These are phyloP conservation scores for Melieria picta DNA, from an alignment of 2,888 invertebrate genomes.

Conservation along the genomic window DNA sequence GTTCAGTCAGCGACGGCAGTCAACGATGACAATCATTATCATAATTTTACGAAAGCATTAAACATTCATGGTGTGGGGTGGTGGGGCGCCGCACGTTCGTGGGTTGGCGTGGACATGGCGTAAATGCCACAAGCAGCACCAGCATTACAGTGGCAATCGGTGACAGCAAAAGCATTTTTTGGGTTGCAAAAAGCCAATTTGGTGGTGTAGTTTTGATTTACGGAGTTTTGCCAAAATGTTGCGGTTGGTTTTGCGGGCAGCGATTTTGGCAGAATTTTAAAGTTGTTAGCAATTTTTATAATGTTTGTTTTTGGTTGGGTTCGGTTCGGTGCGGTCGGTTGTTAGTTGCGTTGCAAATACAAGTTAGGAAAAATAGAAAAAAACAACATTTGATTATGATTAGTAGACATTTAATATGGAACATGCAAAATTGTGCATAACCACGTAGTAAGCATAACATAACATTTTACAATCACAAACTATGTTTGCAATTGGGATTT, in stretches of 20 bases:
- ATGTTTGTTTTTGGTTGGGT: slow-evolving; percentile 41
- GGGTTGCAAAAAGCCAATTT: slow-evolving; percentile 6
- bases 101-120: background rate
- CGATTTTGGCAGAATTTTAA: slow-evolving; percentile 16
- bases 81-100: background rate
- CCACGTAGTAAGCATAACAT: background rate
- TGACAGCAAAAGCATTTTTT: slow-evolving; percentile 4
- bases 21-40: slow-evolving; percentile 25
- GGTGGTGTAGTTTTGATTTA: slow-evolving; percentile 17
- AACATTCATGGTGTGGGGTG: slow-evolving; percentile 34
- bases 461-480: no score
- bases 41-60: slow-evolving; percentile 36
- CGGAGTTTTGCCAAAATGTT: background rate
- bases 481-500: no score
- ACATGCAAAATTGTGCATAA: slow-evolving; percentile 5
- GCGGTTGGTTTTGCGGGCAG: slow-evolving; percentile 28
- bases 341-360: slow-evolving; percentile 30
- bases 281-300: slow-evolving; percentile 18
- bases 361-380: slow-evolving; percentile 4
- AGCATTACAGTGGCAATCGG: slow-evolving; percentile 5
- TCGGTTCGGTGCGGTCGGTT: slow-evolving; percentile 36
- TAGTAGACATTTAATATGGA: slow-evolving; percentile 14
- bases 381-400: slow-evolving; percentile 11
- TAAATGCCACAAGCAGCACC: slow-evolving; percentile 2
- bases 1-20: slow-evolving; percentile 11